Evolutionary conservation across 2,113 vertebrate genomes (phyloP), one percentile per base, ranked within the genome.

Genomic region (Sceloporus tristichus): DNA sequence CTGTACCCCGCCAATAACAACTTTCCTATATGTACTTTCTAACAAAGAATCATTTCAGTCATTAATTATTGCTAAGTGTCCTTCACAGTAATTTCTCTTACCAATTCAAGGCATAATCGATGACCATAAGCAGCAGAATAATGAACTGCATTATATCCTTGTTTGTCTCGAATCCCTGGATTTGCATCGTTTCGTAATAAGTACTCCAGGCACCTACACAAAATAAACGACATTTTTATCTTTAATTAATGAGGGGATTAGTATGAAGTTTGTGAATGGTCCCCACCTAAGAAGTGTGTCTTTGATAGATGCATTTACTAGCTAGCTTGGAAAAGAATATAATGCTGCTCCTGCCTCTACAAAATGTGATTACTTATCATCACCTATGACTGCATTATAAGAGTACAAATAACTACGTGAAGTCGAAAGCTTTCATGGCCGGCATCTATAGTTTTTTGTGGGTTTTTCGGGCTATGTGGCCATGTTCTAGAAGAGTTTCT

Each of bases 61-160:
- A 56, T 29, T 77, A n/a, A 7, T 82, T 77, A 62, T 38, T 82
- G 59, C 62, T 81, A 29, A 78, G n/a, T 4, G 75, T 75, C 21
- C 42, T 79, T 34, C 16, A n/a, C n/a, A 38, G 0, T 21, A 80
- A 1, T 9, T 89, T 88, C n/a, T 90, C 96, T 96, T 96, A 98
- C 97, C 97, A 98, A 54, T 90, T 98, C 97, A 93, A 98, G 97
- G 96, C 97, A 98, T 0, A 98, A 94, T 87, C 97, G 95, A 88
- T 97, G 96, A 56, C 97, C 97, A 23, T 97, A 97, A 21, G 97
- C 97, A 91, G 97, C 97, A 87, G 97, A 97, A 78, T 99, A 99
- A 96, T 99, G 99, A 94, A 99, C 98, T 86, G 99, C 98, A 73
- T 99, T 99, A 95, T 99, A 99, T 91, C 99, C 99, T 96, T 99